Evolutionary conservation across 1,140 invertebrate genomes (phyloP), one percentile per base, ranked within the genome.

Genomic region (Bombus huntii): DNA sequence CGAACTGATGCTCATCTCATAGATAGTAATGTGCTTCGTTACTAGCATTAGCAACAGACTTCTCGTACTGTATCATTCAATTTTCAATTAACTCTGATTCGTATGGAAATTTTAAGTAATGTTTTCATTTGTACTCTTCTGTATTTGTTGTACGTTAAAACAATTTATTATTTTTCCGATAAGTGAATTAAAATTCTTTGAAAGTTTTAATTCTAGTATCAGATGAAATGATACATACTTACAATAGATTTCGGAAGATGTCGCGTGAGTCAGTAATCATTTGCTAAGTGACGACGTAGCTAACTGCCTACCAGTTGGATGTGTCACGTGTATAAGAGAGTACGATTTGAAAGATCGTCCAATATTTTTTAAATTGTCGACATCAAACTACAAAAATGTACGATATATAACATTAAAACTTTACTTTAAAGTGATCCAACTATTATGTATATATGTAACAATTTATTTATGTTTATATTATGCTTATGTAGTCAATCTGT

Each of bases 231-330:
- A 28, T 44, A 53, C 68, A 28, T 65, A 53, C 62, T 88, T 85
- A 59, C 37, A 13, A 57, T 25, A 53, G 53, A 65, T 75, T 87
- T 76, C 88, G 77, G 62, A 25, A 89, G 89, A 89, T 90, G 87
- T 87, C 88, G 89, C 81, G 70, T 68, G 28, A 47, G 72, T 72
- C 62, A 42, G 37, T 57, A 59, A 73, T 83, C 57, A 37, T 72
- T 47, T 70, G 62, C 53, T 42, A 86, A 73, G 47, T 76, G 79
- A 86, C 18, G 77, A 83, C 37, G 10, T 59, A 28, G 10, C 3
- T 62, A 62, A n/a, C 66, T 28, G 22, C n/a, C 22, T 62, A 68
- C 42, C 47, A 42, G 31, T n/a, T 70, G 25, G 70, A 44, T 25
- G 72, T 78, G 53, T 86, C 88, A 87, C 81, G 87, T 89, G 87